Evolutionary conservation across 2,888 invertebrate species (phyloP).

Genomic region (Glaucopsyche alexis): DNA sequence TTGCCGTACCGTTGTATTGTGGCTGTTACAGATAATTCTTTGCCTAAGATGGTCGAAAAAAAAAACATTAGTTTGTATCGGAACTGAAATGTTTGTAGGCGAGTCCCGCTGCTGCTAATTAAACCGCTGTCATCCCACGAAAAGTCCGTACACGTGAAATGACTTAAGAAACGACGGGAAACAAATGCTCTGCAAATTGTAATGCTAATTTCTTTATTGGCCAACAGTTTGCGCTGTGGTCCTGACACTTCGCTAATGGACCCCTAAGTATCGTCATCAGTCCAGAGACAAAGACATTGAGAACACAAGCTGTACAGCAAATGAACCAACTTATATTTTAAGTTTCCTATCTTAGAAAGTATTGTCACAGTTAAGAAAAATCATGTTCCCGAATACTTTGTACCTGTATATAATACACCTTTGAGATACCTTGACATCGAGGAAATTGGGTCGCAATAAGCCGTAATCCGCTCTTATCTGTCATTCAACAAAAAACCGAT

Average conservation of each 20-base stretch:
- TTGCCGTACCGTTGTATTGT: background rate
- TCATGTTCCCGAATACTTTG: background rate
- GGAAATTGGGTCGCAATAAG: background rate
- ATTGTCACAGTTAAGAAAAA: too few species aligned
- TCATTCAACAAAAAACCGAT: background rate
- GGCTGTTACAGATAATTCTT: background rate
- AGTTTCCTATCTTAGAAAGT: background rate
- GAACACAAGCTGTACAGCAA: too few species aligned
- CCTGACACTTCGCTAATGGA: conserved; percentile 2
- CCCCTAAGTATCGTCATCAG: background rate
- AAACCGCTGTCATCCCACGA: background rate
- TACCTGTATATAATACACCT: too few species aligned
- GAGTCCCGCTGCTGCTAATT: background rate
- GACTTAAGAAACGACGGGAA: background rate
- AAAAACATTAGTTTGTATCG: conserved; percentile 1
- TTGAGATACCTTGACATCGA: too few species aligned
- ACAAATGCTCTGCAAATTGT: background rate
- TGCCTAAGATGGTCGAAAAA: background rate
- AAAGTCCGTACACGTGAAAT: background rate
- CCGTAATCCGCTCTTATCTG: background rate
- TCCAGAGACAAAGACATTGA: too few species aligned
- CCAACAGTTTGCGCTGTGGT: background rate
- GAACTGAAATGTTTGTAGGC: background rate
- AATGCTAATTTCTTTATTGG: conserved; percentile 12
- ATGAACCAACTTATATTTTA: too few species aligned